A percentile compares a stretch with the other conserved stretches of the same genome.
Evolutionary conservation across 1,140 invertebrate genomes (phyloP).

Genomic region (Brachionus rubens): DNA sequence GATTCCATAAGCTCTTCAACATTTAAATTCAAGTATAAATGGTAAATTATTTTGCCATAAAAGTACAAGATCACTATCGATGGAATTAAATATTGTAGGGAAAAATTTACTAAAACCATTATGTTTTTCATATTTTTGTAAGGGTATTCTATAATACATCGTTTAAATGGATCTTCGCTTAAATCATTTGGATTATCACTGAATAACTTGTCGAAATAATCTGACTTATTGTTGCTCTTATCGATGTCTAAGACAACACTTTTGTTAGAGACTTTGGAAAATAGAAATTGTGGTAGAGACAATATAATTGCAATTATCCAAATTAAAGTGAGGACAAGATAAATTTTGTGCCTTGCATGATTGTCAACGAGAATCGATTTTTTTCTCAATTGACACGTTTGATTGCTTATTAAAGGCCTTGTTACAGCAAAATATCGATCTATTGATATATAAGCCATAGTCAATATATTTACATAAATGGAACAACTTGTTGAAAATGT

Average conservation of each 20-base stretch:
- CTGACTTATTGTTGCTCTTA: not conserved
- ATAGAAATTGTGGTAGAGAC: slow-evolving; percentile 40
- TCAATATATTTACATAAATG: slow-evolving; percentile 44
- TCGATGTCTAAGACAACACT: slow-evolving; percentile 6
- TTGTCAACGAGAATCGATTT: slow-evolving; percentile 39
- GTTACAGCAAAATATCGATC: slow-evolving; percentile 45
- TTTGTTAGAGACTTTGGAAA: slow-evolving; percentile 34
- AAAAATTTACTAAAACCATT: slow-evolving; percentile 43
- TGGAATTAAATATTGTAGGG: slow-evolving; percentile 40
- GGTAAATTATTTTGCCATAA: slow-evolving; percentile 45
- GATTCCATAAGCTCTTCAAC: slow-evolving; percentile 45
- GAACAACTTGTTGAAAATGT: slow-evolving; percentile 45
- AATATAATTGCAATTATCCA: slow-evolving; percentile 39
- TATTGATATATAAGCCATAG: slow-evolving; percentile 46
- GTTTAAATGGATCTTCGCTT: slow-evolving; percentile 39
- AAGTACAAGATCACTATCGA: slow-evolving; percentile 41
- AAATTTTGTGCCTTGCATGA: slow-evolving; percentile 33
- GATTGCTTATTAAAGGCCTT: slow-evolving; percentile 38
- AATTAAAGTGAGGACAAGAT: slow-evolving; percentile 11
- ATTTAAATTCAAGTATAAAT: slow-evolving; percentile 46
- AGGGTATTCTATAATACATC: slow-evolving; percentile 34
- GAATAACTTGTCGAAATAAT: not conserved
- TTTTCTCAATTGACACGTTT: slow-evolving; percentile 25
- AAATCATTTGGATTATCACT: slow-evolving; percentile 34
- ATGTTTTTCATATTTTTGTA: slow-evolving; percentile 34